These are phyloP conservation scores for Mellilla xanthometata DNA, from an alignment of 2,888 invertebrate genomes.

Conservation along the genomic window DNA sequence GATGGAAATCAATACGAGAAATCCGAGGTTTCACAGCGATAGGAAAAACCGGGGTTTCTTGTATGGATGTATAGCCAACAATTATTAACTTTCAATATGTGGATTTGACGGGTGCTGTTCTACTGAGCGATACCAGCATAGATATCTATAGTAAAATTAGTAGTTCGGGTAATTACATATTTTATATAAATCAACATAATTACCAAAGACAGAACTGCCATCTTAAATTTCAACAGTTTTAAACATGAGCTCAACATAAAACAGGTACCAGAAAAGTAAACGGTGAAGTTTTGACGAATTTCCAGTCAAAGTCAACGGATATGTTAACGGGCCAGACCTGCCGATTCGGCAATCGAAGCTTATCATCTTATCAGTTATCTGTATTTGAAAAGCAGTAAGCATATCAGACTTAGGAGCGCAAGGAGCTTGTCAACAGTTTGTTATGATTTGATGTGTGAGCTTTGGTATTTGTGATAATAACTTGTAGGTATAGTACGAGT, in stretches of 20 bases:
- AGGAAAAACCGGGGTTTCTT: conserved; percentile 44
- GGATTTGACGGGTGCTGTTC: conserved; percentile 26
- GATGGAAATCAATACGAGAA: conserved; percentile 74
- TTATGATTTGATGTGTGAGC: not conserved
- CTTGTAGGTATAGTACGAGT: too few relatives aligned
- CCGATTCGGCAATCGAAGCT: conserved; percentile 49
- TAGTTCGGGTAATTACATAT: too few relatives aligned
- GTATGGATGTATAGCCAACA: conserved; percentile 38
- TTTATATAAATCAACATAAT: too few relatives aligned
- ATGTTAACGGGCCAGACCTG: conserved; percentile 53
- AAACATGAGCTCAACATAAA: too few relatives aligned
- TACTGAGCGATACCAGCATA: too few relatives aligned
- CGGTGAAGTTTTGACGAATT: too few relatives aligned
- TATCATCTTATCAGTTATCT: too few relatives aligned
- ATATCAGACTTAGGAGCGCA: conserved; percentile 53
- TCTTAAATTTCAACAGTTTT: too few relatives aligned
- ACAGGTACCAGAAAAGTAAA: too few relatives aligned
- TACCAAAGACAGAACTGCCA: too few relatives aligned
- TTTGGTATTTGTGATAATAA: too few relatives aligned
- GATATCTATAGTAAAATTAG: too few relatives aligned
- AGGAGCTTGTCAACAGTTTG: conserved; percentile 41
- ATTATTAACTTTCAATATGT: conserved; percentile 64
- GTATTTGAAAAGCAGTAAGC: conserved; percentile 32
- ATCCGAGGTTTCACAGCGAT: conserved; percentile 64
- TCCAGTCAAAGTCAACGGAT: conserved; percentile 48